Evolutionary conservation across 2,888 invertebrate species (phyloP).

Genomic region (Amiota communis): DNA sequence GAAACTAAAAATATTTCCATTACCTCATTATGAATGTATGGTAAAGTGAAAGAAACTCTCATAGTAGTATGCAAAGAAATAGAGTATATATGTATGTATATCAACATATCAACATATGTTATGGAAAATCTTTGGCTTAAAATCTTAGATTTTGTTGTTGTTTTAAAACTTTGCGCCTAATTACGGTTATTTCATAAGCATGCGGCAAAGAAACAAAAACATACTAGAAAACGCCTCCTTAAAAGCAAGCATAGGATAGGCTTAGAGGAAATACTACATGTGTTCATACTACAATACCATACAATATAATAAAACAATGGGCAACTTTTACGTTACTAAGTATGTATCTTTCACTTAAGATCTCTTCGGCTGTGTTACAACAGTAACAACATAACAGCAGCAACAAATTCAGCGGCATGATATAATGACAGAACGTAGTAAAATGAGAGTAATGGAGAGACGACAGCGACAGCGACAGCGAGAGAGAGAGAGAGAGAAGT

Average conservation of each 20-base stretch:
- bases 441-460: neutral
- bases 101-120: too few relatives aligned
- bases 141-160: constrained; percentile 5
- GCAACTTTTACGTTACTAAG: constrained; percentile 30
- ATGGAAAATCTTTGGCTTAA: constrained; percentile 2
- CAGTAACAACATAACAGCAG: neutral
- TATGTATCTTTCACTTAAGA: constrained; percentile 25
- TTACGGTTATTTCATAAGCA: constrained; percentile 29
- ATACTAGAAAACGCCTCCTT: neutral
- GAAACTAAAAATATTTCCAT: neutral
- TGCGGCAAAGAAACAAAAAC: constrained; percentile 2
- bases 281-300: too few relatives aligned
- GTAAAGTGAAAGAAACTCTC: neutral
- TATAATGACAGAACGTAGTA: constrained; percentile 15
- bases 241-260: neutral
- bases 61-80: neutral
- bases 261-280: neutral
- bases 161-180: neutral
- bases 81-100: neutral
- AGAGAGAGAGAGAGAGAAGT: too few relatives aligned
- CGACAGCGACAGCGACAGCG: constrained; percentile 33
- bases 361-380: constrained; percentile 15
- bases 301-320: constrained; percentile 27
- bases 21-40: constrained; percentile 3
- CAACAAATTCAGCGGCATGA: constrained; percentile 10